Evolutionary conservation across 2,888 invertebrate genomes (phyloP).

Genomic region (Coleophora deauratella): DNA sequence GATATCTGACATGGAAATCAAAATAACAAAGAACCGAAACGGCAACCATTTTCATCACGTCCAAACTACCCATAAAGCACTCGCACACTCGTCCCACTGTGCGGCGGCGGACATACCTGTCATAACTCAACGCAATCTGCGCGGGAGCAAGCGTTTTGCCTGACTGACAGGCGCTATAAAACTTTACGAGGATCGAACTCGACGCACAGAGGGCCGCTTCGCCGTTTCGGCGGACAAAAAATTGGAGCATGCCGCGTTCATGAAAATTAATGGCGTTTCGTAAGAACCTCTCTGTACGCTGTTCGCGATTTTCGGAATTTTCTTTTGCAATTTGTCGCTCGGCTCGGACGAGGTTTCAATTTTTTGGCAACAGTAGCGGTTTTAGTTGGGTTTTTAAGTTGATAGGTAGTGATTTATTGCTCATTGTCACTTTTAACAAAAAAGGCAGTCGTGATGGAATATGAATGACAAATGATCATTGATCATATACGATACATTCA

Average conservation of each 20-base stretch:
- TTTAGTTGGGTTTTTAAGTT: slow-evolving; percentile 13
- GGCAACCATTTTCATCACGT: too few species aligned
- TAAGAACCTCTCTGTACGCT: slow-evolving; percentile 31
- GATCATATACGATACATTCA: too few species aligned
- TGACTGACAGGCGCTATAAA: slow-evolving; percentile 38
- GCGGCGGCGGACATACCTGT: slow-evolving; percentile 22
- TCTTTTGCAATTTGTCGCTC: slow-evolving; percentile 36
- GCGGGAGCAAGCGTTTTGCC: slow-evolving; percentile 22
- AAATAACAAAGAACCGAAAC: too few species aligned
- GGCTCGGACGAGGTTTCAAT: too few species aligned
- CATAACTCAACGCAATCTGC: slow-evolving; percentile 27
- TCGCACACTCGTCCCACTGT: slow-evolving; percentile 15
- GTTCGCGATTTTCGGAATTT: slow-evolving; percentile 30
- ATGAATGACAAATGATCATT: slow-evolving; percentile 1
- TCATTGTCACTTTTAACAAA: too few species aligned
- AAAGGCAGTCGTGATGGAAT: not conserved
- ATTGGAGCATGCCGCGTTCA: slow-evolving; percentile 48
- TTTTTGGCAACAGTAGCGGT: too few species aligned
- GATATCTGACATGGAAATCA: too few species aligned
- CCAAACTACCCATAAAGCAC: slow-evolving; percentile 3
- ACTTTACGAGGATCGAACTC: slow-evolving; percentile 42
- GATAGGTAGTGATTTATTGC: too few species aligned
- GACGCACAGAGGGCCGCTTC: slow-evolving; percentile 24
- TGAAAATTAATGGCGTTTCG: slow-evolving; percentile 55
- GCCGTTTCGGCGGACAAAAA: slow-evolving; percentile 31